phyloP scores from a whole-genome alignment of 2,888 invertebrate species.

The Limenitis camilla region DNA sequence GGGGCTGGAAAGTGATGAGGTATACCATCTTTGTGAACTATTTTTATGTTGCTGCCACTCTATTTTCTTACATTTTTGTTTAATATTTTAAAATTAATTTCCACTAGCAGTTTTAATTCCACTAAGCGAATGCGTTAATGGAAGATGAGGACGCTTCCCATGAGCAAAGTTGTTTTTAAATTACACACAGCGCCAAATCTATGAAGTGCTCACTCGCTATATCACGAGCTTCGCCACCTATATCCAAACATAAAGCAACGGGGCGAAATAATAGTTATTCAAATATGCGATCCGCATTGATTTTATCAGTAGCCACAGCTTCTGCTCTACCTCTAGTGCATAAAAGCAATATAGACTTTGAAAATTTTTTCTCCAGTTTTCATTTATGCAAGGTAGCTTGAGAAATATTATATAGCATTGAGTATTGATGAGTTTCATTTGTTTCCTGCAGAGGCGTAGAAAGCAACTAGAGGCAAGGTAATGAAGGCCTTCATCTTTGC shows the following conservation, averaged over 20 bases:
- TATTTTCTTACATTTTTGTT: constrained; percentile 68
- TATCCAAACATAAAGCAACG: constrained; percentile 19
- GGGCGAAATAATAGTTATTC: constrained; percentile 20
- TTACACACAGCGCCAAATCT: constrained; percentile 51
- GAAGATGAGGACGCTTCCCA: constrained; percentile 72
- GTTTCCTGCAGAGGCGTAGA: constrained; percentile 25
- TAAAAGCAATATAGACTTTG: constrained; percentile 23
- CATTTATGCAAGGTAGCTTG: constrained; percentile 24
- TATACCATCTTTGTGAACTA: constrained; percentile 77
- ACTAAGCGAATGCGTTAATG: constrained; percentile 69
- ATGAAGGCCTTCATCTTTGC: constrained; percentile 20
- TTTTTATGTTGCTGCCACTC: constrained; percentile 74
- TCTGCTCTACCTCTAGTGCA: constrained; percentile 24
- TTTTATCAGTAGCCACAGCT: constrained; percentile 22
- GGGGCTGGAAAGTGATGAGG: constrained; percentile 95
- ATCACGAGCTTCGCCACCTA: constrained; percentile 52
- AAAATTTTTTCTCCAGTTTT: constrained; percentile 20
- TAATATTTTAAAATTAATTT: constrained; percentile 66
- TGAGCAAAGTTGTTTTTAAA: constrained; percentile 59
- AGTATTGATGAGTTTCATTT: constrained; percentile 24
- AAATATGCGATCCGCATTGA: constrained; percentile 20
- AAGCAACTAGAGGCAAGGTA: constrained; percentile 24
- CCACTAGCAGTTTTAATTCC: constrained; percentile 67
- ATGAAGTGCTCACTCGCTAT: constrained; percentile 52
- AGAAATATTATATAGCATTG: constrained; percentile 18